phyloP scores from a whole-genome alignment of 1,140 invertebrate species.

The Sitobion miscanthi region DNA sequence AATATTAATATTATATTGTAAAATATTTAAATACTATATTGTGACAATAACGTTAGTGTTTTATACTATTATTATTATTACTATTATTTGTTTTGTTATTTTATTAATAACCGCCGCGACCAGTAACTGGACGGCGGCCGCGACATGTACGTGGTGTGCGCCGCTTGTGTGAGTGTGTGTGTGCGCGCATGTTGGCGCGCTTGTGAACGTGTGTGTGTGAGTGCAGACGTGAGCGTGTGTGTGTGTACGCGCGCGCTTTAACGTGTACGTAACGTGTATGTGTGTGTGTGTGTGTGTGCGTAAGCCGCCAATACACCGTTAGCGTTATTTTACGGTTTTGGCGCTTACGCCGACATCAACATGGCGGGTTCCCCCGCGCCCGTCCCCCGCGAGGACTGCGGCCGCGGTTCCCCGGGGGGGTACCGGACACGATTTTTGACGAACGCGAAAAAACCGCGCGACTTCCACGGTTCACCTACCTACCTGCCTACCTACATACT shows the following conservation, averaged over 20 bases:
- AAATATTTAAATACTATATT: not conserved
- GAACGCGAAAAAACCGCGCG: not conserved
- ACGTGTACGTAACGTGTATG: not conserved
- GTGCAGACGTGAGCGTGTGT: not conserved
- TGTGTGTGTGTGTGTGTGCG: not conserved
- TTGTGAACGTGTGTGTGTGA: not conserved
- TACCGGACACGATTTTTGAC: not conserved
- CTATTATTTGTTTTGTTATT: conserved; percentile 16
- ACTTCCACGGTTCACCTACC: not conserved
- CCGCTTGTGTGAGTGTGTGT: not conserved
- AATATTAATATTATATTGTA: not conserved
- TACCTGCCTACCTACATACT: too few relatives aligned
- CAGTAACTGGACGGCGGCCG: conserved; percentile 34
- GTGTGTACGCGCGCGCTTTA: not conserved
- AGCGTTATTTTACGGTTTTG: conserved; percentile 47
- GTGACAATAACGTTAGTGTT: not conserved
- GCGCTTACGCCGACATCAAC: conserved; percentile 53
- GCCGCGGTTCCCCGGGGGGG: conserved; percentile 10
- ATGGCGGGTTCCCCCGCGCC: conserved; percentile 49
- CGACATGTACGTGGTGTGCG: conserved; percentile 34
- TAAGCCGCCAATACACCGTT: conserved; percentile 30
- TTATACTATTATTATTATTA: not conserved
- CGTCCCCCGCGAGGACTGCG: not conserved
- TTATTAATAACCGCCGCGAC: conserved; percentile 41
- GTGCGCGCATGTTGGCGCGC: not conserved